Evolutionary conservation across 2,888 invertebrate species (phyloP).

Genomic region (Yponomeuta cagnagella): DNA sequence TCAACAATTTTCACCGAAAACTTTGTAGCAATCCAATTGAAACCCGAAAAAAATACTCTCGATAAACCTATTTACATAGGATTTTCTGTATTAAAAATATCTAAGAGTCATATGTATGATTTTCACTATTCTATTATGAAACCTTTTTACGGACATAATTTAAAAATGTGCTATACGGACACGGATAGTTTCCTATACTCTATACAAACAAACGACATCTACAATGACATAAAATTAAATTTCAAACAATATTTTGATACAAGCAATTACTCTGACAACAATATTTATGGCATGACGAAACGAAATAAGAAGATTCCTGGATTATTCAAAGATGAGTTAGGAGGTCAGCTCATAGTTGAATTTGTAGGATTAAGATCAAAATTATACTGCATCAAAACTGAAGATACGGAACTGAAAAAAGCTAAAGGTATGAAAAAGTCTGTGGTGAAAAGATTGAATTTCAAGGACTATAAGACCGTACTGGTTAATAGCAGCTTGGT

Average conservation of each 20-base stretch:
- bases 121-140: conserved; percentile 18
- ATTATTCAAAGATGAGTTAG: conserved; percentile 11
- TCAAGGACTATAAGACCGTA: neutral
- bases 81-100: conserved; percentile 16
- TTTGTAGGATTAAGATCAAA: conserved; percentile 10
- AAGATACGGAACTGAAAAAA: neutral
- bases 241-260: conserved; percentile 17
- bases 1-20: conserved; percentile 17
- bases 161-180: conserved; percentile 20
- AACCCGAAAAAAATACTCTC: conserved; percentile 9
- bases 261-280: conserved; percentile 7
- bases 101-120: conserved; percentile 17
- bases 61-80: conserved; percentile 17
- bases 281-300: conserved; percentile 17
- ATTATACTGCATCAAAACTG: conserved; percentile 11
- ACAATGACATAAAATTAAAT: conserved; percentile 12
- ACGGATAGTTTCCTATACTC: conserved; percentile 20
- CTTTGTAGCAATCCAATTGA: conserved; percentile 23
- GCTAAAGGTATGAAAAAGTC: conserved; percentile 9
- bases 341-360: conserved; percentile 3
- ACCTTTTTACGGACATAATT: conserved; percentile 13
- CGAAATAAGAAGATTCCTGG: conserved; percentile 5
- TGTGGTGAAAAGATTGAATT: neutral
- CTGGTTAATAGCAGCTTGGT: neutral
- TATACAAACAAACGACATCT: conserved; percentile 17